Evolutionary conservation across 2,797 vertebrate genomes (phyloP).

Genomic region (Pristis pectinata): DNA sequence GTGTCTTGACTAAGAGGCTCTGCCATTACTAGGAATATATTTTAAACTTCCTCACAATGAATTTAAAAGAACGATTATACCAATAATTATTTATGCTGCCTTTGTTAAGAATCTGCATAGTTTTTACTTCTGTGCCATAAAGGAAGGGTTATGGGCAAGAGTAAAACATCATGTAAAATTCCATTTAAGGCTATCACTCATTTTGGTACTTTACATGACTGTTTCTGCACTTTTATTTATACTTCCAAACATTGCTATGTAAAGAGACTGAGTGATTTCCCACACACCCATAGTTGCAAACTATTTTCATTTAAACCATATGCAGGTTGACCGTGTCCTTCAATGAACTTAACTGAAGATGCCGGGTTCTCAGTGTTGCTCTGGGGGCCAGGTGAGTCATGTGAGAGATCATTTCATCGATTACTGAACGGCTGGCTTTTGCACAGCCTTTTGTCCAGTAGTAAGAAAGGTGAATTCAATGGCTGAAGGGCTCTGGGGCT

Average conservation of each 20-base stretch:
- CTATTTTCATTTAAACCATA: not conserved
- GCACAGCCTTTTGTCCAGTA: not conserved
- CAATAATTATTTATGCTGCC: not conserved
- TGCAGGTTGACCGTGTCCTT: not conserved
- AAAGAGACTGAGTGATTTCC: not conserved
- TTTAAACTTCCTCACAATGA: not conserved
- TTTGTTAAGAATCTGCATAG: not conserved
- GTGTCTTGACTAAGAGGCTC: not conserved
- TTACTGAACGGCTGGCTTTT: not conserved
- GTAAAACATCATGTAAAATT: conserved; percentile 1
- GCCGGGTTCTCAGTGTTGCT: not conserved
- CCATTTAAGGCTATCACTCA: not conserved
- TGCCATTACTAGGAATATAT: not conserved
- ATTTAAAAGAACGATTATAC: not conserved
- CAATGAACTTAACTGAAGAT: not conserved
- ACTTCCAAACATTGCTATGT: not conserved
- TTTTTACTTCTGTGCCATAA: not conserved
- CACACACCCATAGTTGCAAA: not conserved
- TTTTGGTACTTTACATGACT: not conserved
- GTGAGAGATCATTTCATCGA: not conserved
- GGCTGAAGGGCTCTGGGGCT: not conserved
- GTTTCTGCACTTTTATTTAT: not conserved
- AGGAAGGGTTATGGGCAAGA: not conserved
- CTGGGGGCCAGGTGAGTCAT: not conserved
- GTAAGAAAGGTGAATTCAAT: not conserved